Conservation (phyloP, 92 coral and sea anemone species). For the Phenganax marumi region DNA sequence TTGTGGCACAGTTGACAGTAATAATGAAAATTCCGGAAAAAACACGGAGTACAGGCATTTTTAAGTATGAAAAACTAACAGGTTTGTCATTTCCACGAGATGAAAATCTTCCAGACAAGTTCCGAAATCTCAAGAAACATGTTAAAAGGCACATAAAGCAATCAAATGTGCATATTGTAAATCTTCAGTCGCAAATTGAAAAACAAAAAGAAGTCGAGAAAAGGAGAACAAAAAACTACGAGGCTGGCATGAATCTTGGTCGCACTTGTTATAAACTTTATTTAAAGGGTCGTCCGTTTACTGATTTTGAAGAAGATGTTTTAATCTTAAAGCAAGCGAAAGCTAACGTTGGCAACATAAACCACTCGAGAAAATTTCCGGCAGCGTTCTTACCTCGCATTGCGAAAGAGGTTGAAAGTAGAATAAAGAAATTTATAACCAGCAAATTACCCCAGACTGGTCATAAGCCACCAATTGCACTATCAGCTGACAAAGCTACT, state of each 20-base stretch:
- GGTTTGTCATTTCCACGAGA: neutral
- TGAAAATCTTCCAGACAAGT: constrained; percentile 12
- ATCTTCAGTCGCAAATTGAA: constrained; percentile 6
- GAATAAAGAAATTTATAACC: constrained; percentile 2
- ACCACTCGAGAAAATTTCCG: constrained; percentile 13
- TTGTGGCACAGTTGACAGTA: neutral
- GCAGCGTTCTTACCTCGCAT: neutral
- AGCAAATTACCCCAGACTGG: constrained; percentile 19
- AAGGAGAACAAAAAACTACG: constrained; percentile 8
- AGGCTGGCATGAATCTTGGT: constrained; percentile 26
- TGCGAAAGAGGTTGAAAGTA: neutral
- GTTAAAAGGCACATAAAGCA: constrained; percentile 27
- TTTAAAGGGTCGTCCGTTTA: constrained; percentile 17
- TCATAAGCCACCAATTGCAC: constrained; percentile 10
- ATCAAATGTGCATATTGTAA: neutral
- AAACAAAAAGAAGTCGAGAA: neutral
- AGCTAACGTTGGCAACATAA: constrained; percentile 13
- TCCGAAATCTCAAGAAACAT: constrained; percentile 20
- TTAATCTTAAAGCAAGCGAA: constrained; percentile 23
- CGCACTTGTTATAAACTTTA: constrained; percentile 1
- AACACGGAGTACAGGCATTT: neutral
- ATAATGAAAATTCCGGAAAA: constrained; percentile 4
- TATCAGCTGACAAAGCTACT: constrained; percentile 10
- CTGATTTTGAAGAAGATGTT: constrained; percentile 29
- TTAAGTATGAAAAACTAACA: constrained; percentile 6